These are phyloP conservation scores for Carcina quercana DNA, from an alignment of 2,888 invertebrate genomes.

Conservation along the genomic window DNA sequence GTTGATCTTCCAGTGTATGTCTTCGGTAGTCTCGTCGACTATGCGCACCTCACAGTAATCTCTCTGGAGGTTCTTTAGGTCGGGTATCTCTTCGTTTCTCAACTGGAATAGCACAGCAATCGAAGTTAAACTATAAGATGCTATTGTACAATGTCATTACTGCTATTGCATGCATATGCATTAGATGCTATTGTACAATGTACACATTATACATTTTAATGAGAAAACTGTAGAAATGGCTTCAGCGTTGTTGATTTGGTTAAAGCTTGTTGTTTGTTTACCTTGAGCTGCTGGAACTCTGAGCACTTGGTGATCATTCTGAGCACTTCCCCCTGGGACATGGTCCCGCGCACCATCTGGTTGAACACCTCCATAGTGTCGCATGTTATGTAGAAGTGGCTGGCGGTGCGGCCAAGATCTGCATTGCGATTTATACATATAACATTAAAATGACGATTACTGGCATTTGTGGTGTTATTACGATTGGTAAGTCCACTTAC, in stretches of 20 bases:
- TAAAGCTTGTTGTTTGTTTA: too few species aligned
- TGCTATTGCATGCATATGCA: too few species aligned
- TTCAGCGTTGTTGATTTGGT: too few species aligned
- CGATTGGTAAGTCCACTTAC: conserved; percentile 32
- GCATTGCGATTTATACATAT: conserved; percentile 3
- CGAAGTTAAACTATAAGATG: too few species aligned
- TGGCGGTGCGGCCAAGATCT: conserved; percentile 96
- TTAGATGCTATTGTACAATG: too few species aligned
- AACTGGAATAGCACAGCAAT: too few species aligned
- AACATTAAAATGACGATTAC: too few species aligned
- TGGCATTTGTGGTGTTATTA: too few species aligned
- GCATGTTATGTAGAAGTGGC: conserved; percentile 97
- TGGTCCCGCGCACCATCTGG: conserved; percentile 83
- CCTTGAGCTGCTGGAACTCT: conserved; percentile 97
- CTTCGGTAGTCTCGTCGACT: conserved; percentile 87
- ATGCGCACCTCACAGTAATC: conserved; percentile 86
- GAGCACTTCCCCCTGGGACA: conserved; percentile 91
- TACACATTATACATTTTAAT: too few species aligned
- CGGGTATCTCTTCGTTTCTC: conserved; percentile 95
- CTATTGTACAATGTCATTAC: too few species aligned
- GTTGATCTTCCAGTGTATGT: conserved; percentile 95
- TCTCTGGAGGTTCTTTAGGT: conserved; percentile 85
- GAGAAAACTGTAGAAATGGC: too few species aligned
- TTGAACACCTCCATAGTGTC: conserved; percentile 96
- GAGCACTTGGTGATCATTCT: conserved; percentile 93